Conservation (phyloP, 2,888 invertebrate species). For the Apamea monoglypha region DNA sequence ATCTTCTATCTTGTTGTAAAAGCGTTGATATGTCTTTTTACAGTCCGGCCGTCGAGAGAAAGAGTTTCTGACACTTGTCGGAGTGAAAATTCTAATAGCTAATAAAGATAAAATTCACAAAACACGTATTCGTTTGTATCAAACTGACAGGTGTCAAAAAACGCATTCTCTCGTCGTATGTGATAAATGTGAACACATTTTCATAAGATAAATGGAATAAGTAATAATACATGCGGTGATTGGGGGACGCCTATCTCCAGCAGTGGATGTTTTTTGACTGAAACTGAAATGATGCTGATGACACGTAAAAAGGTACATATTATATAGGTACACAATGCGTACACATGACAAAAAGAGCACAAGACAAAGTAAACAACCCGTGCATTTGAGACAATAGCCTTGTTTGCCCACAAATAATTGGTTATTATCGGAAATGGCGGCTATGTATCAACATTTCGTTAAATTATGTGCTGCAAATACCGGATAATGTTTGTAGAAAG, state of each 20-base stretch:
- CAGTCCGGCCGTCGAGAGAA: not conserved
- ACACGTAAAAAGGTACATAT: not conserved
- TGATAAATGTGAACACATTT: not conserved
- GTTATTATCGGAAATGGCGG: conserved; percentile 57
- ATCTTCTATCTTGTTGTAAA: not conserved
- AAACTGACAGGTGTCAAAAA: not conserved
- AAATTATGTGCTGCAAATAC: conserved; percentile 49
- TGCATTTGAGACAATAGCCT: conserved; percentile 42
- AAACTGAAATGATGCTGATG: not conserved
- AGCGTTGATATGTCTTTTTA: not conserved
- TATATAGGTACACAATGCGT: not conserved
- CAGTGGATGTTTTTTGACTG: not conserved
- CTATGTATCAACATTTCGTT: conserved; percentile 57
- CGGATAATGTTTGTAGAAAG: conserved; percentile 43
- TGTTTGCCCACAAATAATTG: conserved; percentile 56
- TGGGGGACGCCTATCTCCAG: not conserved
- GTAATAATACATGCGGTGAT: not conserved
- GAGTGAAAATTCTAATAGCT: not conserved
- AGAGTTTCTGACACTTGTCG: not conserved
- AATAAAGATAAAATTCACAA: not conserved
- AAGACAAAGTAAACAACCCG: conserved; percentile 32
- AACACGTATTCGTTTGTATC: not conserved
- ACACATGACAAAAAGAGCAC: conserved; percentile 13
- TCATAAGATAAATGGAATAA: not conserved
- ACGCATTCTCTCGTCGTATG: not conserved